phyloP scores from a whole-genome alignment of 2,113 vertebrate genomes.

The Rhabdomys dilectus region DNA sequence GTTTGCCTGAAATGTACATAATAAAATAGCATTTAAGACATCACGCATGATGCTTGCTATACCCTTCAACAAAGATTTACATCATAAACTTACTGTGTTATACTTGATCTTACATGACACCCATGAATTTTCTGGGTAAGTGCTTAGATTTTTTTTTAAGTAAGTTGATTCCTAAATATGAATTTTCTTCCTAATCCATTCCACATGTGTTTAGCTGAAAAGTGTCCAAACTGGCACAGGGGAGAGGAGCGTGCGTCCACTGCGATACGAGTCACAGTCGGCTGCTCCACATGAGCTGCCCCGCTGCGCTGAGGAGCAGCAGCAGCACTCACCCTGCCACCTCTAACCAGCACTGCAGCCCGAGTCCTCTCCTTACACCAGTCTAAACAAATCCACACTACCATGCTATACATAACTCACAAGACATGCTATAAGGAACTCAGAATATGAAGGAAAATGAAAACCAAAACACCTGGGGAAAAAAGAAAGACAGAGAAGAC shows the following conservation, averaged over 20 bases:
- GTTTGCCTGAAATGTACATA: slow-evolving; percentile 90
- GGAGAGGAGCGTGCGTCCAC: neutral
- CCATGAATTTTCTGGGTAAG: neutral
- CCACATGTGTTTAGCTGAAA: neutral
- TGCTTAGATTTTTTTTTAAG: neutral
- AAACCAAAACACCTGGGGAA: neutral
- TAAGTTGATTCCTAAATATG: neutral
- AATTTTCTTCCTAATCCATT: neutral
- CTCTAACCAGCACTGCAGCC: neutral
- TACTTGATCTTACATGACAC: neutral
- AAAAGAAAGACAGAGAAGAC: neutral
- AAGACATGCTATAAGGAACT: neutral
- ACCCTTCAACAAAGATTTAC: slow-evolving; percentile 36
- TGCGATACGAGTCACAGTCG: neutral
- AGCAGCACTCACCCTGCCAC: neutral
- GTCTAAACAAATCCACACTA: neutral
- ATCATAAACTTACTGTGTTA: neutral
- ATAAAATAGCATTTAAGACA: slow-evolving; percentile 59
- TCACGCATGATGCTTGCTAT: neutral
- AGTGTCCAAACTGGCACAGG: neutral
- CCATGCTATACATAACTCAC: neutral
- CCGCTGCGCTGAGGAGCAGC: neutral
- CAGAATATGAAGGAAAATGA: neutral
- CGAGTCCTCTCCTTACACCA: neutral
- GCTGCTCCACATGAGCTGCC: neutral